Conservation (phyloP, 2,888 invertebrate species). For the Ormyrus pomaceus region DNA sequence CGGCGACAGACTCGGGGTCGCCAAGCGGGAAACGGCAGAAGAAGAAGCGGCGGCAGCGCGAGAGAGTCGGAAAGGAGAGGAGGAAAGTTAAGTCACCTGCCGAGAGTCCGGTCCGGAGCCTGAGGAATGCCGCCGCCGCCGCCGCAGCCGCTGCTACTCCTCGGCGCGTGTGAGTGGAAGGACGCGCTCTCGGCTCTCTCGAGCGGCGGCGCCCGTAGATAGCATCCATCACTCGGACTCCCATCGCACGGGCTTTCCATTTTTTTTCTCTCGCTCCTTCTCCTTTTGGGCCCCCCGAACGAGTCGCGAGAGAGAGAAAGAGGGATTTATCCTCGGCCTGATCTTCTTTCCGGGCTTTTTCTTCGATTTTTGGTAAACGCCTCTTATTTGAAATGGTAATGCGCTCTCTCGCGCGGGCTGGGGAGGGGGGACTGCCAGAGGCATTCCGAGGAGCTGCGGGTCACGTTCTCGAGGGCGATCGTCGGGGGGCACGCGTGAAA, state of each 20-base stretch:
- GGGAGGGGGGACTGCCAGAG: too few species aligned
- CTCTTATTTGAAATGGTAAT: conserved; percentile 20
- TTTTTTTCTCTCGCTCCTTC: not conserved
- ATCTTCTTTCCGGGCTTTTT: not conserved
- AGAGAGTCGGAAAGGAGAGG: not conserved
- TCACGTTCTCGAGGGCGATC: too few species aligned
- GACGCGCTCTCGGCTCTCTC: not conserved
- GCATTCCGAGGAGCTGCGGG: too few species aligned
- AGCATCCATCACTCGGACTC: conserved; percentile 37
- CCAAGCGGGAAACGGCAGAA: too few species aligned
- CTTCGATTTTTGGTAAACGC: not conserved
- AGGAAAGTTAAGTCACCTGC: conserved; percentile 49
- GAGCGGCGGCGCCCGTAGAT: conserved; percentile 25
- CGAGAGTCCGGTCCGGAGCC: conserved; percentile 25
- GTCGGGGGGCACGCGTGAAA: too few species aligned
- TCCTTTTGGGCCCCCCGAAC: not conserved
- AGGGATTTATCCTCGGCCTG: not conserved
- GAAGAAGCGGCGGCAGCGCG: too few species aligned
- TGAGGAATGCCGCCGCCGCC: conserved; percentile 41
- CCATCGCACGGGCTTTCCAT: not conserved
- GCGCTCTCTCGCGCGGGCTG: too few species aligned
- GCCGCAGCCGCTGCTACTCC: conserved; percentile 5
- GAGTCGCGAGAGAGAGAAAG: not conserved
- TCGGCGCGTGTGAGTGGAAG: conserved; percentile 6
- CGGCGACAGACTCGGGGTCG: too few species aligned